phyloP scores from a whole-genome alignment of 2,797 vertebrate genomes.

The Falco berigora region DNA sequence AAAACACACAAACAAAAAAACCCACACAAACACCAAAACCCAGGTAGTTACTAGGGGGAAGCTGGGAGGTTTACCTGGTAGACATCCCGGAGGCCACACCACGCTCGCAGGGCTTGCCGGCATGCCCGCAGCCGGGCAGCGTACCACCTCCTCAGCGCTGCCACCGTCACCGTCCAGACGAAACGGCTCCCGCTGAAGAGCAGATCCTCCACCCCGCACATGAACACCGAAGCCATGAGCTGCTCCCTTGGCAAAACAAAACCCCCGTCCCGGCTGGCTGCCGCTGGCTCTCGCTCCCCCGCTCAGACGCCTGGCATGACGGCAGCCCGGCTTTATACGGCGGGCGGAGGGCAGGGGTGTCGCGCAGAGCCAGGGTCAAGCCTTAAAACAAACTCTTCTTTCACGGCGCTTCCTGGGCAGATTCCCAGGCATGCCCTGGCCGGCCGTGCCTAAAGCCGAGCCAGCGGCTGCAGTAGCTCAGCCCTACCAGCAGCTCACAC shows the following conservation, averaged over 20 bases:
- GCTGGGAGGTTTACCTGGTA: conserved; percentile 83
- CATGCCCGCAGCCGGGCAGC: conserved; percentile 82
- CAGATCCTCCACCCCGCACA: conserved; percentile 88
- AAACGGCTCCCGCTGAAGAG: conserved; percentile 85
- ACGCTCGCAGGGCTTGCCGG: conserved; percentile 83
- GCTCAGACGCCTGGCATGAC: background rate
- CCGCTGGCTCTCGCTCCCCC: background rate
- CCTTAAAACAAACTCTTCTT: conserved; percentile 73
- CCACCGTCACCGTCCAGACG: conserved; percentile 85
- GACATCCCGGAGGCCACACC: conserved; percentile 85
- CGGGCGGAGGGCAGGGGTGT: background rate
- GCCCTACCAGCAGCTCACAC: conserved; percentile 64
- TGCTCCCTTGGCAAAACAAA: background rate
- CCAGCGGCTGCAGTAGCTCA: conserved; percentile 76
- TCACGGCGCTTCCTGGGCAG: conserved; percentile 76
- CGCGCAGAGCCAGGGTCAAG: conserved; percentile 61
- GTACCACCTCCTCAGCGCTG: conserved; percentile 86
- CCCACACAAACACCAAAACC: background rate
- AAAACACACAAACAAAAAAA: too few species aligned
- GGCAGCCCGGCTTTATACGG: conserved; percentile 11
- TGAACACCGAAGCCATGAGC: conserved; percentile 83
- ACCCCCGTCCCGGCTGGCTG: background rate
- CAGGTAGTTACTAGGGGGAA: fast-evolving
- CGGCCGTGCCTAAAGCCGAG: conserved; percentile 65
- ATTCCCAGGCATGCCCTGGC: conserved; percentile 77